Evolutionary conservation across 2,113 vertebrate genomes (phyloP).

Genomic region (Cyphomyrus plagiostoma): DNA sequence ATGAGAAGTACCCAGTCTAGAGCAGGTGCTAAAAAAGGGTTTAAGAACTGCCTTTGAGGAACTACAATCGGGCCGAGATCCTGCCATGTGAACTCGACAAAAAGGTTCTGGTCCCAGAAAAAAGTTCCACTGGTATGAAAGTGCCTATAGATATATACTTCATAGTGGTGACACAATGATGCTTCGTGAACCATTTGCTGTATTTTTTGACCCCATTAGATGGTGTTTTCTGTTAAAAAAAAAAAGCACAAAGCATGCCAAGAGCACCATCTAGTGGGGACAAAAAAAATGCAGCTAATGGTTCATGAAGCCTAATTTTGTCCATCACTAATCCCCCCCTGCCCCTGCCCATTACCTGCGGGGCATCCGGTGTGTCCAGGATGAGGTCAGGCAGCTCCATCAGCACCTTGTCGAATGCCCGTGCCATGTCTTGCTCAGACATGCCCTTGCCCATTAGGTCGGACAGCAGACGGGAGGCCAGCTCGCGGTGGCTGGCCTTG

Average conservation of each 20-base stretch:
- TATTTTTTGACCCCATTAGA: neutral
- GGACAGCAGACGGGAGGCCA: slow-evolving; percentile 73
- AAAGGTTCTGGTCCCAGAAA: neutral
- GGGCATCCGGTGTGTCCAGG: slow-evolving; percentile 77
- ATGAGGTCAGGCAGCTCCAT: slow-evolving; percentile 75
- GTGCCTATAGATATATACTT: neutral
- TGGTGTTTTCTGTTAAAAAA: neutral
- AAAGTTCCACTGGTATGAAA: neutral
- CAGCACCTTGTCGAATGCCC: slow-evolving; percentile 71
- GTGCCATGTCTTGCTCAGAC: slow-evolving; percentile 61
- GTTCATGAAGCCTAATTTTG: neutral
- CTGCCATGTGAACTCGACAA: neutral
- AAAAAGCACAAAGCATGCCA: neutral
- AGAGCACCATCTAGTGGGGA: neutral
- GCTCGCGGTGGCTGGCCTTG: slow-evolving; percentile 79
- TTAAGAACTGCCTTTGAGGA: neutral
- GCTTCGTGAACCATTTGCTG: neutral
- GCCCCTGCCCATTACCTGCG: slow-evolving; percentile 57
- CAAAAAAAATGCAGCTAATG: neutral
- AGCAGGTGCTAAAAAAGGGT: neutral
- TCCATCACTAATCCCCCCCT: neutral
- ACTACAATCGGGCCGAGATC: neutral
- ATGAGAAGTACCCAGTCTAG: neutral
- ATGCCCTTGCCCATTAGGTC: slow-evolving; percentile 67
- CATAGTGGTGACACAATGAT: neutral